Percentiles rank a stretch among this genome's conserved stretches.
These are phyloP conservation scores for Polymixis flavicincta DNA, from an alignment of 2,888 invertebrate species.

Conservation along the genomic window DNA sequence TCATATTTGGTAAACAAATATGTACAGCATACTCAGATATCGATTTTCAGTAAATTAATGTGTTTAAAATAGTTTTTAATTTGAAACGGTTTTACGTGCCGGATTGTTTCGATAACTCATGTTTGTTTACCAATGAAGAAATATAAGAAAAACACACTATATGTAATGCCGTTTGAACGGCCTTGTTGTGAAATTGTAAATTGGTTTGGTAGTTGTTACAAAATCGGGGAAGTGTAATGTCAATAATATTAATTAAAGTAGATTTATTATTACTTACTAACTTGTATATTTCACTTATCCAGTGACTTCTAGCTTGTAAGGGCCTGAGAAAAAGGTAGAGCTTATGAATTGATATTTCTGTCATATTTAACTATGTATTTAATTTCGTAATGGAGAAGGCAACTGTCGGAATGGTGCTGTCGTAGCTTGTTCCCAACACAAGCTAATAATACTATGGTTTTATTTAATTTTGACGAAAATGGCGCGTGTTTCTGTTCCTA, in stretches of 20 bases:
- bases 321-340: background rate
- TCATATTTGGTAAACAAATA: slow-evolving; percentile 21
- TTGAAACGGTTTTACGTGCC: background rate
- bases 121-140: slow-evolving; percentile 21
- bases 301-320: slow-evolving; percentile 28
- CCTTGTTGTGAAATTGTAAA: slow-evolving; percentile 27
- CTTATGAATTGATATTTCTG: slow-evolving; percentile 2
- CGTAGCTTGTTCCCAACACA: too few relatives aligned
- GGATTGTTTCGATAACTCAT: background rate
- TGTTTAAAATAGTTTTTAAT: background rate
- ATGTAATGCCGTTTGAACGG: slow-evolving; percentile 10
- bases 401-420: too few relatives aligned
- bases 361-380: background rate
- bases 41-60: background rate
- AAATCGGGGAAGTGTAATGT: slow-evolving; percentile 55
- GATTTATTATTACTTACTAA: slow-evolving; percentile 19
- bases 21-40: too few relatives aligned
- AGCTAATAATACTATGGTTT: too few relatives aligned
- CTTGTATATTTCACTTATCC: slow-evolving; percentile 44
- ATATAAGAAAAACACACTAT: background rate
- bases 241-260: slow-evolving; percentile 38
- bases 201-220: slow-evolving; percentile 33
- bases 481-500: too few relatives aligned
- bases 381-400: background rate
- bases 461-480: too few relatives aligned